Evolutionary conservation across 2,113 vertebrate genomes (phyloP).

Genomic region (Zeus faber): DNA sequence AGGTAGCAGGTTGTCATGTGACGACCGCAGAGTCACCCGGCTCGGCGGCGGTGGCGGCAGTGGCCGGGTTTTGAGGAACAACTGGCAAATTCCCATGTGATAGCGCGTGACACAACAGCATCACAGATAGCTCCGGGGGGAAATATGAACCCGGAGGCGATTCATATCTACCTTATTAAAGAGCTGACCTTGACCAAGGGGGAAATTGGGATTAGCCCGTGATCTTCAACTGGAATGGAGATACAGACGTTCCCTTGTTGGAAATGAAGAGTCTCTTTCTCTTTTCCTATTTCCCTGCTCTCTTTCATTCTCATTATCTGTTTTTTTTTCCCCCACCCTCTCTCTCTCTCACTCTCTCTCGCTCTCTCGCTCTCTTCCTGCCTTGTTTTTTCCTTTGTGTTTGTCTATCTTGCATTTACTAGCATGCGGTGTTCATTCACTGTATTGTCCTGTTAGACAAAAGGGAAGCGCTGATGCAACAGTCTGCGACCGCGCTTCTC

Average conservation of each 20-base stretch:
- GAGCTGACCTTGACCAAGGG: conserved; percentile 59
- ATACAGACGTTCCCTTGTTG: no score
- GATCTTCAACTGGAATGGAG: no score
- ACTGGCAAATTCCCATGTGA: conserved; percentile 53
- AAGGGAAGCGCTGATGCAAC: conserved; percentile 54
- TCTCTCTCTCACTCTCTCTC: background rate
- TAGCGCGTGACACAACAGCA: conserved; percentile 52
- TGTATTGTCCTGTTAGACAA: conserved; percentile 56
- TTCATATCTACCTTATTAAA: conserved; percentile 66
- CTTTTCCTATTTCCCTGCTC: background rate
- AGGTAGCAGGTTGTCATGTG: conserved; percentile 63
- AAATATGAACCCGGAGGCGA: conserved; percentile 56
- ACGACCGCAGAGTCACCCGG: no score
- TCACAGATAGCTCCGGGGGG: conserved; percentile 48
- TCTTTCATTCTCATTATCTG: conserved; percentile 6
- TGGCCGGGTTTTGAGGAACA: conserved; percentile 38
- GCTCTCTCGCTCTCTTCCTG: background rate
- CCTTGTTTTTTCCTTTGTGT: background rate
- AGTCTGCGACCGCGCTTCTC: conserved; percentile 38
- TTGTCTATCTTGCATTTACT: conserved; percentile 26
- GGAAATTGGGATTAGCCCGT: conserved; percentile 47
- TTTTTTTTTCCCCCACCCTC: background rate
- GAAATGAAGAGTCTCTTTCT: conserved; percentile 38
- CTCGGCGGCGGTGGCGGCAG: conserved; percentile 46
- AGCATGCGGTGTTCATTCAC: conserved; percentile 18